A percentile compares a stretch with the other conserved stretches of the same genome.
These are phyloP conservation scores for Pristionchus exspectatus DNA, from an alignment of 2,888 invertebrate genomes.

Conservation along the genomic window DNA sequence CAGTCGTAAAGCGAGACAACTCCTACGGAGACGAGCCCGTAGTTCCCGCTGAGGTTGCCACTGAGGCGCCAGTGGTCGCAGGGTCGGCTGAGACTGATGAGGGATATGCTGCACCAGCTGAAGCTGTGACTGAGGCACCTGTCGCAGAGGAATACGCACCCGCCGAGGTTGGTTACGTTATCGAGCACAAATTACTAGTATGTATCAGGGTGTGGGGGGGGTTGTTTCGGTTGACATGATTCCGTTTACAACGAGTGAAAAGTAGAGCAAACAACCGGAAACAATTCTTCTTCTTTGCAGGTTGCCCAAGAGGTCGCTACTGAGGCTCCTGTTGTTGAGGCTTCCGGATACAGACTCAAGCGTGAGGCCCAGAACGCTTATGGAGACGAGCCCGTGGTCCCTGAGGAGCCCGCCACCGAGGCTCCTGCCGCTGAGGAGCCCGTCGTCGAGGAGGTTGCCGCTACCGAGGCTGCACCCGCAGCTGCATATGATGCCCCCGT, in stretches of 20 bases:
- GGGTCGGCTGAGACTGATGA: constrained; percentile 53
- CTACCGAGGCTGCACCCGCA: constrained; percentile 52
- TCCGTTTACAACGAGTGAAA: too few species aligned
- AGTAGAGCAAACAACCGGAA: too few species aligned
- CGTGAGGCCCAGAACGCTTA: constrained; percentile 65
- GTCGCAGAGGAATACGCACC: constrained; percentile 50
- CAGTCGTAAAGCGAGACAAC: constrained; percentile 55
- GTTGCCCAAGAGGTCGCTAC: constrained; percentile 52
- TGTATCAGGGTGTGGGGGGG: too few species aligned
- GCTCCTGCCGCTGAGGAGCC: constrained; percentile 59
- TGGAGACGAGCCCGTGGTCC: constrained; percentile 61
- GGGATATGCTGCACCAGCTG: constrained; percentile 57
- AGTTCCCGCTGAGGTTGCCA: constrained; percentile 4
- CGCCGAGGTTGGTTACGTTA: constrained; percentile 15
- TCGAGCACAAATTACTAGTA: background rate
- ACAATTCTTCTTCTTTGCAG: background rate
- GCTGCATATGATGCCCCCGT: constrained; percentile 56
- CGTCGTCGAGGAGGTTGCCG: constrained; percentile 53
- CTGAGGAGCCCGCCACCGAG: constrained; percentile 57
- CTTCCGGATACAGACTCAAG: constrained; percentile 51
- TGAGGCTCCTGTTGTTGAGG: constrained; percentile 51
- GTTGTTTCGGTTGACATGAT: too few species aligned
- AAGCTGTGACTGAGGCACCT: constrained; percentile 56
- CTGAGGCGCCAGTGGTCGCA: constrained; percentile 56
- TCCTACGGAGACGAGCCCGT: constrained; percentile 63